Base-by-base conservation (phyloP, 2,888 invertebrate species). In the Eledone cirrhosa region DNA sequence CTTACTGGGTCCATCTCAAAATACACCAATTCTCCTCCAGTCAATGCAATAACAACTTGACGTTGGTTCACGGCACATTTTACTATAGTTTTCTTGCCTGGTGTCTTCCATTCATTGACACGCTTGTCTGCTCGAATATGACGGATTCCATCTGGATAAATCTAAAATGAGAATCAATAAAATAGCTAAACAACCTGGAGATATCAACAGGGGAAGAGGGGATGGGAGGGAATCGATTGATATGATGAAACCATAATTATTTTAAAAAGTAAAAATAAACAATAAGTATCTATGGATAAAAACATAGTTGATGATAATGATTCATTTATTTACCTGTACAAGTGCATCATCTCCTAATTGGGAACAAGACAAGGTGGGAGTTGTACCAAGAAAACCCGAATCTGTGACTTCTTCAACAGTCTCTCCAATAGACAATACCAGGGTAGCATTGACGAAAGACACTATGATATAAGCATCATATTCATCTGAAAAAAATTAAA, bases 341-440 rank as follows among this genome's bases (percentile, higher is more conserved):
- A 99, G 92, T 0, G 99, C 98, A 92, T 99, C 99, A 88, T 97
- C 98, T 79, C 99, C 99, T 47, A 99, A 93, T 53, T 98, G 96
- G 16, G 98, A 97, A 92, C 99, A 99, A 82, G 97, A 96, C n/a
- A 99, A 92, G 0, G 99, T 99, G 0, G 99, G 98, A 0, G 99
- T 99, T 0, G 99, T 99, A 81, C 99, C 99, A 87, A 99, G 93
- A 91, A 99, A 99, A 72, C 99, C 99, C 82, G 99, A 99, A 91
- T 99, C 99, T 0, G 99, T 98, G 33, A 99, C 99, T 94, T 99
- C 99, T 92, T 99, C 99, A n/a, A 99, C 99, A 22, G 99, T 99
- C 92, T 99, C 99, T 85, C 99, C 99, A 90, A 99, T 99, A 87
- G 98, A 98, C 88, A 99, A 93, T 83, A 99, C 99, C 89, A 99